Conservation (phyloP, 2,797 vertebrate species). For the Thripadectes ignobilis region DNA sequence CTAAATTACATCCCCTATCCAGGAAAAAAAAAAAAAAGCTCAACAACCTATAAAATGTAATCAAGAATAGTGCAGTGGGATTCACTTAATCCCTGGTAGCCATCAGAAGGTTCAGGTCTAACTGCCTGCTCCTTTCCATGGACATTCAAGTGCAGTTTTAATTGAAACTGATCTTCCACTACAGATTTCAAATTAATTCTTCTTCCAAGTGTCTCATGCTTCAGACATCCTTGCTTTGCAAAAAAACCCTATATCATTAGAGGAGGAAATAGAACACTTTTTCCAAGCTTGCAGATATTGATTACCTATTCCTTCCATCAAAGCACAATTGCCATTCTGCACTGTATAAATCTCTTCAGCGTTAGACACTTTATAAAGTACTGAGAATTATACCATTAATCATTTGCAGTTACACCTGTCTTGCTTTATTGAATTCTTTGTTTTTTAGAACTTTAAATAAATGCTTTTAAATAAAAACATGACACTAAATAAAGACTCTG, state of each 20-base stretch:
- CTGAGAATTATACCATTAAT: conserved; percentile 75
- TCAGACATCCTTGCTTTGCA: conserved; percentile 78
- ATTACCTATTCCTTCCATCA: conserved; percentile 78
- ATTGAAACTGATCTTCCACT: conserved; percentile 94
- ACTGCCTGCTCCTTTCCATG: conserved; percentile 50
- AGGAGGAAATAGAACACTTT: conserved; percentile 83
- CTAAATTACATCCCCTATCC: not conserved
- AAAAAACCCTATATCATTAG: conserved; percentile 83
- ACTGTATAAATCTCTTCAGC: conserved; percentile 70
- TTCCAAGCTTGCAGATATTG: conserved; percentile 84
- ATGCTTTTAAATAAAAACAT: conserved; percentile 71
- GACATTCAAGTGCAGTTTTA: conserved; percentile 82
- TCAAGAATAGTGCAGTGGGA: not conserved
- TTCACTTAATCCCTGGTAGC: conserved; percentile 42
- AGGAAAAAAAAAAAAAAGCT: conserved; percentile 1
- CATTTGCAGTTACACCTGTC: conserved; percentile 69
- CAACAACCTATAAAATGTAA: conserved; percentile 41
- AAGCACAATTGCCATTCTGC: conserved; percentile 68
- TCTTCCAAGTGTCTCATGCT: conserved; percentile 86
- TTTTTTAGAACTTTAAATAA: conserved; percentile 76
- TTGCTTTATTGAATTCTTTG: conserved; percentile 66
- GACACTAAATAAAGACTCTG: conserved; percentile 62
- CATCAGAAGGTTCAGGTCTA: conserved; percentile 51
- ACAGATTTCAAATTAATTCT: conserved; percentile 90
- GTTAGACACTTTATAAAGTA: conserved; percentile 74